Evolutionary conservation across 2,113 vertebrate species (phyloP).

Genomic region (Hydrolagus affinis): DNA sequence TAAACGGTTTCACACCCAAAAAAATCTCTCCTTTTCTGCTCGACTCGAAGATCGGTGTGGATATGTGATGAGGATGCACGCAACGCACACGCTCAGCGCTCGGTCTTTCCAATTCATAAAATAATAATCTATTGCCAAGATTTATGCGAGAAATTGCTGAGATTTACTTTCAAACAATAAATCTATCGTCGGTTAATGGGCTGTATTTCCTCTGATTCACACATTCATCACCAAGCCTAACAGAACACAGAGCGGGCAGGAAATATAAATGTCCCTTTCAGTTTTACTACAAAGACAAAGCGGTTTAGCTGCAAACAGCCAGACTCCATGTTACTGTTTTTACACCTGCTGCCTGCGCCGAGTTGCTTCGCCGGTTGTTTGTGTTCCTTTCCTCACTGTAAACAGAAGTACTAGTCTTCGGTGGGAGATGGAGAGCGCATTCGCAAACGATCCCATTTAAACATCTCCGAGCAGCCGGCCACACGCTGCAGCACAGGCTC

Average conservation of each 20-base stretch:
- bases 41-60: not conserved
- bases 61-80: not conserved
- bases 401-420: conserved; percentile 1
- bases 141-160: conserved; percentile 43
- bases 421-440: not conserved
- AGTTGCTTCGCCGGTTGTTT: not conserved
- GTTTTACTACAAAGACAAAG: conserved; percentile 59
- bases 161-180: conserved; percentile 71
- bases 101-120: not conserved
- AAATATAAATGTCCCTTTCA: conserved; percentile 65
- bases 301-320: conserved; percentile 39
- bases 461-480: not conserved
- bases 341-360: conserved; percentile 24
- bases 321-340: conserved; percentile 6
- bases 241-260: conserved; percentile 60
- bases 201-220: conserved; percentile 72
- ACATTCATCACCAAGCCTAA: conserved; percentile 63
- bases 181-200: conserved; percentile 70
- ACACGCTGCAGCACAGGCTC: not conserved
- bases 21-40: not conserved
- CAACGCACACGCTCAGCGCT: too few species aligned
- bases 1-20: not conserved
- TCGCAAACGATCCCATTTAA: not conserved
- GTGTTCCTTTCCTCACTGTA: conserved; percentile 4
- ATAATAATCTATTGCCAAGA: not conserved